phyloP scores from a whole-genome alignment of 23 tunicate genomes.

The Styela clava region DNA sequence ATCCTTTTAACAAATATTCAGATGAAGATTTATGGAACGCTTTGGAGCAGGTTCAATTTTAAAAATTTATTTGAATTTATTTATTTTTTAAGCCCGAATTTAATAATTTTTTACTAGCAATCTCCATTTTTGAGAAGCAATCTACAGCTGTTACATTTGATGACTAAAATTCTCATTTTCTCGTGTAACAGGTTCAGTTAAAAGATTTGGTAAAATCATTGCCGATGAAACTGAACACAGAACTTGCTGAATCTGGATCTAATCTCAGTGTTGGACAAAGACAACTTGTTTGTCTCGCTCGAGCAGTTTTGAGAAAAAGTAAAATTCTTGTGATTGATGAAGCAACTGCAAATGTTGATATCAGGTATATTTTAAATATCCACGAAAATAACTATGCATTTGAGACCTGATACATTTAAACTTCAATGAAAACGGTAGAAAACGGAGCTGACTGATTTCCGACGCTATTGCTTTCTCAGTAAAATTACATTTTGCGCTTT shows the following conservation, averaged over 20 bases:
- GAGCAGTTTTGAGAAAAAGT: conserved; percentile 72
- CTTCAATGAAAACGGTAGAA: background rate
- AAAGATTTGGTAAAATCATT: conserved; percentile 42
- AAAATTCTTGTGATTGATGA: conserved; percentile 81
- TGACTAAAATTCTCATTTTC: no score
- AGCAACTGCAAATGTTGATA: conserved; percentile 95
- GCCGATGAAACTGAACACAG: conserved; percentile 44
- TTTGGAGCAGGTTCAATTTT: conserved; percentile 53
- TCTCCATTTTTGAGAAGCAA: no score
- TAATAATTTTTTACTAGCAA: no score
- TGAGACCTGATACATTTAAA: background rate
- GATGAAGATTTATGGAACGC: conserved; percentile 73
- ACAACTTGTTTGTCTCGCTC: conserved; percentile 85
- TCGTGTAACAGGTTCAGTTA: conserved; percentile 73
- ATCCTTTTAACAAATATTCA: conserved; percentile 46
- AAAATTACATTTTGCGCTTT: background rate
- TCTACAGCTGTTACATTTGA: no score
- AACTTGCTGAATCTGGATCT: conserved; percentile 64
- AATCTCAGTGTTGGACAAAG: conserved; percentile 90
- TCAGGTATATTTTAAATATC: conserved; percentile 23
- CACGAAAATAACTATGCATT: conserved; percentile 13
- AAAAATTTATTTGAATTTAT: no score
- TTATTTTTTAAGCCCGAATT: no score
- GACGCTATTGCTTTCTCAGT: no score
- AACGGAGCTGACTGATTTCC: background rate